Conservation (phyloP, 2,113 vertebrate genomes). For the Dinomys branickii region DNA sequence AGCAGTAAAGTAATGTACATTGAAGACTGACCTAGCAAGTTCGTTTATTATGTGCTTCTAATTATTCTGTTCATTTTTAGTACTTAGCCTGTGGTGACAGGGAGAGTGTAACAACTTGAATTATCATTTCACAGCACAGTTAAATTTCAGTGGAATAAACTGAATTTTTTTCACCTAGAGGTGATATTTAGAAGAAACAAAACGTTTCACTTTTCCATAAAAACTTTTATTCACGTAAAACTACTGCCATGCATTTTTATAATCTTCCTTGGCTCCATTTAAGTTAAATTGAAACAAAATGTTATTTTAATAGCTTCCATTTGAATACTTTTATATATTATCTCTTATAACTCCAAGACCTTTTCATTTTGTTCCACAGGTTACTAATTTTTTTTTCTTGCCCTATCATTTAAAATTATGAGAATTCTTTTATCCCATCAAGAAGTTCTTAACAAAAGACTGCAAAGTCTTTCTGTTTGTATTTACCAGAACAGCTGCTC, state of each 20-base stretch:
- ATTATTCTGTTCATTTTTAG: constrained; percentile 18
- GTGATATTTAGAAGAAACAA: not conserved
- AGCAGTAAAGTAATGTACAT: not conserved
- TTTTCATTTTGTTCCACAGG: constrained; percentile 29
- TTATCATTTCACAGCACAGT: not conserved
- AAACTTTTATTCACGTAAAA: constrained; percentile 20
- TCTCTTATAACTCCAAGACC: not conserved
- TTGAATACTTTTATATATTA: constrained; percentile 29
- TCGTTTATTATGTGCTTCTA: constrained; percentile 23
- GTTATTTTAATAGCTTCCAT: constrained; percentile 52
- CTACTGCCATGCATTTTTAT: not conserved
- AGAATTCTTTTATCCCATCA: not conserved
- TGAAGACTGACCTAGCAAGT: not conserved
- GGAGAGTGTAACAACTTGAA: not conserved
- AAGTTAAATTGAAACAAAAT: constrained; percentile 17
- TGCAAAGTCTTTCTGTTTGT: constrained; percentile 36
- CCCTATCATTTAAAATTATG: constrained; percentile 34
- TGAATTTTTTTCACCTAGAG: not conserved
- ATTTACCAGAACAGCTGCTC: constrained; percentile 14
- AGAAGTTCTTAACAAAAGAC: constrained; percentile 31
- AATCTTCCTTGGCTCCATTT: constrained; percentile 15
- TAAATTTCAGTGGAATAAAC: not conserved
- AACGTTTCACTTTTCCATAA: not conserved
- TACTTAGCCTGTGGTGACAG: not conserved
- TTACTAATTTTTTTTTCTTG: constrained; percentile 38